A percentile compares a stretch with the other conserved stretches of the same genome.
phyloP scores from a whole-genome alignment of 2,888 invertebrate genomes.

The Gari tellinella region DNA sequence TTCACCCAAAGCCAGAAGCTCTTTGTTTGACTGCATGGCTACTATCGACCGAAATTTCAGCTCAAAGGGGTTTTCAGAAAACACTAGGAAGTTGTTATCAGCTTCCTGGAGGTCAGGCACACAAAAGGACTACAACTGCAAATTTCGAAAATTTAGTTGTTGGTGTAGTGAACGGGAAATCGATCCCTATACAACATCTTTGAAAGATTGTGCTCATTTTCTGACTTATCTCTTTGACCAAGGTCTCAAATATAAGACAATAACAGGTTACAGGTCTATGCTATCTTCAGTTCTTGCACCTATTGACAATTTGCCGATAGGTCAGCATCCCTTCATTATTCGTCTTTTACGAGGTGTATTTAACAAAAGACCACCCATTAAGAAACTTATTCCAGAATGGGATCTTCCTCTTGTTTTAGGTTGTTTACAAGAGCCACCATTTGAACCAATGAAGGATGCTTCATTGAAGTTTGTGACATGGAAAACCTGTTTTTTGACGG shows the following conservation, averaged over 20 bases:
- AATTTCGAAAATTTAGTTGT: conserved; percentile 37
- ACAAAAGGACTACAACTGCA: conserved; percentile 41
- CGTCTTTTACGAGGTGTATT: conserved; percentile 26
- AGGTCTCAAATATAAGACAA: conserved; percentile 20
- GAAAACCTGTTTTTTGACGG: conserved; percentile 13
- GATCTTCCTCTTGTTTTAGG: conserved; percentile 22
- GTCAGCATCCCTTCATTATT: conserved; percentile 20
- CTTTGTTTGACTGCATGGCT: conserved; percentile 33
- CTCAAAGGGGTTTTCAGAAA: conserved; percentile 30
- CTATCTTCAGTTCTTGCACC: conserved; percentile 16
- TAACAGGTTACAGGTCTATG: conserved; percentile 32
- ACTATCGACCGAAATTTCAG: conserved; percentile 19
- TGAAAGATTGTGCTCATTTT: conserved; percentile 38
- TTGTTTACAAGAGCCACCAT: conserved; percentile 6
- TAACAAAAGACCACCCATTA: conserved; percentile 22
- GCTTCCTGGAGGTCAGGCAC: conserved; percentile 51
- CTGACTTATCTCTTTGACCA: conserved; percentile 17
- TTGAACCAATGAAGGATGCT: conserved; percentile 18
- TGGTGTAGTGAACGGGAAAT: conserved; percentile 56
- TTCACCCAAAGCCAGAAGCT: conserved; percentile 19
- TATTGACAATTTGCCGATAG: conserved; percentile 8
- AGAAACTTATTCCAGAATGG: conserved; percentile 27
- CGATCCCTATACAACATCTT: conserved; percentile 37
- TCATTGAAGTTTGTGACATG: conserved; percentile 17
- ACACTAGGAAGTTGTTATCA: conserved; percentile 31